phyloP scores from a whole-genome alignment of 2,797 vertebrate genomes.

The Pangasius macronema region DNA sequence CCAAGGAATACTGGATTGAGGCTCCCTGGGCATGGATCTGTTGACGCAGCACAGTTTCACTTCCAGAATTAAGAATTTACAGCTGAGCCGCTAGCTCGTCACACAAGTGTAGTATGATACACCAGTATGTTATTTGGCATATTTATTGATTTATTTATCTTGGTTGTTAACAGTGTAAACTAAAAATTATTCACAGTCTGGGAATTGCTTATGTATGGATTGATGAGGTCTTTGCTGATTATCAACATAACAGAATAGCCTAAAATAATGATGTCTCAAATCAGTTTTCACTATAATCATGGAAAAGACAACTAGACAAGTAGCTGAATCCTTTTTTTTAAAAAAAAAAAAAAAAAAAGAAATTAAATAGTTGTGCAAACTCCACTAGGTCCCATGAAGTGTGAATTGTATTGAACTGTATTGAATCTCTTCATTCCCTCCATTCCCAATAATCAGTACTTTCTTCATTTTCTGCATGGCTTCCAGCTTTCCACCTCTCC shows the following conservation, averaged over 20 bases:
- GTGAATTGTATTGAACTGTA: slow-evolving; percentile 8
- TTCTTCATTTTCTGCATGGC: slow-evolving; percentile 49
- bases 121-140: not conserved
- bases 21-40: not conserved
- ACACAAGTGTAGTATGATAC: not conserved
- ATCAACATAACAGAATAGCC: not conserved
- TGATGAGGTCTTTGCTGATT: not conserved
- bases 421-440: slow-evolving; percentile 3
- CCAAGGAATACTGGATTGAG: not conserved
- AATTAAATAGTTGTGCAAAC: not conserved
- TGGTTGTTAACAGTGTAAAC: not conserved
- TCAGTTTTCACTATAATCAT: not conserved
- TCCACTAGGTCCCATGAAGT: not conserved
- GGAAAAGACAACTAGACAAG: not conserved
- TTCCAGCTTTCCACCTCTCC: slow-evolving; percentile 23
- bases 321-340: too few species aligned
- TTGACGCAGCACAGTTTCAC: not conserved
- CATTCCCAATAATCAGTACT: slow-evolving; percentile 34
- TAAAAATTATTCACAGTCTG: not conserved
- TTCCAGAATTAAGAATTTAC: not conserved
- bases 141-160: not conserved
- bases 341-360: not conserved
- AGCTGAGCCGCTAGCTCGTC: not conserved
- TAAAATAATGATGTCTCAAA: not conserved
- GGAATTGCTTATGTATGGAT: not conserved